These are phyloP conservation scores for Salarias fasciatus DNA, from an alignment of 2,797 vertebrate genomes.

Conservation along the genomic window DNA sequence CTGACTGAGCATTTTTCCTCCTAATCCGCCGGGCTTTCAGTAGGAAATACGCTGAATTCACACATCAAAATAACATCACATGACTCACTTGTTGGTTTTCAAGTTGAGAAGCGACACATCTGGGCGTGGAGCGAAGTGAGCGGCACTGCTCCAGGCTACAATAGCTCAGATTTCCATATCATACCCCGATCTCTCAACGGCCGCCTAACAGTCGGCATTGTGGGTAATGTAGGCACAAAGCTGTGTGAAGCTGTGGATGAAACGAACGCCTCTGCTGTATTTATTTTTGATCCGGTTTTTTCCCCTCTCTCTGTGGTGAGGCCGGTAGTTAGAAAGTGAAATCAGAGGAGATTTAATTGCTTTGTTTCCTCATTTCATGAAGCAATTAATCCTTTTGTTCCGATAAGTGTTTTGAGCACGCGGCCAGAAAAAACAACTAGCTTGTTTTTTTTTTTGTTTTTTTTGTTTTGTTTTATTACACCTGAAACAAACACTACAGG, in stretches of 20 bases:
- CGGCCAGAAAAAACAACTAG: too few species aligned
- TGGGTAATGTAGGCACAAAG: slow-evolving; percentile 1
- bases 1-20: slow-evolving; percentile 5
- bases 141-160: not conserved
- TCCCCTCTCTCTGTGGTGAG: too few species aligned
- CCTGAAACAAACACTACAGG: too few species aligned
- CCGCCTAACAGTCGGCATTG: not conserved
- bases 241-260: not conserved
- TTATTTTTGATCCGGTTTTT: too few species aligned
- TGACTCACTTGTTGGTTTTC: slow-evolving; percentile 11
- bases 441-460: too few species aligned
- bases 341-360: too few species aligned
- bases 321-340: too few species aligned
- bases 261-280: not conserved
- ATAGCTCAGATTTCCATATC: not conserved
- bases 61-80: slow-evolving; percentile 12
- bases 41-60: slow-evolving; percentile 1
- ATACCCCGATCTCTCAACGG: not conserved
- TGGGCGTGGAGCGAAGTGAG: slow-evolving; percentile 7
- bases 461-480: too few species aligned
- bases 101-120: too few species aligned
- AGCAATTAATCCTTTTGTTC: not conserved
- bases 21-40: slow-evolving; percentile 3
- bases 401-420: not conserved
- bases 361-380: too few species aligned